A percentile compares a stretch with the other conserved stretches of the same genome.
Conservation (phyloP, 2,113 vertebrate genomes). For the Chloroceryle aenea region DNA sequence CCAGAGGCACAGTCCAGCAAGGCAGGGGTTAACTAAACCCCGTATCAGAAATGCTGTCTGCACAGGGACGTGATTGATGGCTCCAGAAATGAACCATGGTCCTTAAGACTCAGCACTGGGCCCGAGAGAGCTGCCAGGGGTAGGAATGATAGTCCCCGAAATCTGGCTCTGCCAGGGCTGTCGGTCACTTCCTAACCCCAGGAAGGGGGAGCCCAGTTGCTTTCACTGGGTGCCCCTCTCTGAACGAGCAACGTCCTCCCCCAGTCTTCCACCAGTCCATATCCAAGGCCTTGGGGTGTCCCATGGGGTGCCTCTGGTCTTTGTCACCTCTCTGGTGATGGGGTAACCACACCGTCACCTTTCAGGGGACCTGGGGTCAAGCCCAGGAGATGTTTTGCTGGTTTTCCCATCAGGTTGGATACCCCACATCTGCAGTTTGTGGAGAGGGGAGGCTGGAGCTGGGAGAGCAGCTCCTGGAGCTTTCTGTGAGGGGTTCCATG, state of each 20-base stretch:
- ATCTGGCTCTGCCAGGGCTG: neutral
- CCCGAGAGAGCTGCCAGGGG: neutral
- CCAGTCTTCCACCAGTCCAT: rapidly evolving
- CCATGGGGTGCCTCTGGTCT: neutral
- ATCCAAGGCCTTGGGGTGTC: neutral
- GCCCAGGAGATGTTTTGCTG: neutral
- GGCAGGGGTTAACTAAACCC: neutral
- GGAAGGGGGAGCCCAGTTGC: rapidly evolving
- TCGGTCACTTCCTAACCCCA: rapidly evolving
- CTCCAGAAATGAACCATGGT: neutral
- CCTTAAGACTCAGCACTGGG: neutral
- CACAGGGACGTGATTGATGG: neutral
- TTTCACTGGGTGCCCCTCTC: neutral
- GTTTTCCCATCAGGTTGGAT: neutral
- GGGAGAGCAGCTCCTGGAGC: neutral
- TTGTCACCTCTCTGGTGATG: neutral
- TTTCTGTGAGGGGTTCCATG: neutral
- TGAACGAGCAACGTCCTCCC: neutral
- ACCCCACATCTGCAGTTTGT: rapidly evolving
- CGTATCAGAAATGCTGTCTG: neutral
- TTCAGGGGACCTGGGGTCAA: neutral
- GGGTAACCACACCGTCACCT: rapidly evolving
- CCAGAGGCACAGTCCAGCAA: rapidly evolving
- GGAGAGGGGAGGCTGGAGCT: neutral
- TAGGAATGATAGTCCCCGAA: neutral